Conservation (phyloP, 2,113 vertebrate genomes). For the Cryptomyrus ogoouensis region DNA sequence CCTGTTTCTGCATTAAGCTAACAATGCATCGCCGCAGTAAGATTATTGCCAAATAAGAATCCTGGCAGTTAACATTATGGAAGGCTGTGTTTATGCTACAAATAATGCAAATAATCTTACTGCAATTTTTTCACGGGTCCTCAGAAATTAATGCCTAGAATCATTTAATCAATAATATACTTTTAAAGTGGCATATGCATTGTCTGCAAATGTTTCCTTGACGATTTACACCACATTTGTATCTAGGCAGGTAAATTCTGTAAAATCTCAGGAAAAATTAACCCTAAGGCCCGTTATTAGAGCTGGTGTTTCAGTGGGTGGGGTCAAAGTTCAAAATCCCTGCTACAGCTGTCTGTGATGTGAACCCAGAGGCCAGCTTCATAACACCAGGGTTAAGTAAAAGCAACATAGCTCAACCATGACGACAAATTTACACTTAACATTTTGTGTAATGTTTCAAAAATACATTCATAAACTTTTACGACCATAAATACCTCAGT, state of each 20-base stretch:
- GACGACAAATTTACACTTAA: constrained; percentile 30
- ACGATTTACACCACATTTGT: neutral
- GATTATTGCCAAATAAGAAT: constrained; percentile 47
- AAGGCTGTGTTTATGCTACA: constrained; percentile 55
- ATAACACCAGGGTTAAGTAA: neutral
- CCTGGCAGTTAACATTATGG: constrained; percentile 29
- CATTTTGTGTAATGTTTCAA: constrained; percentile 42
- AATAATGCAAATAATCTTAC: constrained; percentile 32
- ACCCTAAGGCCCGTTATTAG: neutral
- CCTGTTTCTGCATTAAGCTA: neutral
- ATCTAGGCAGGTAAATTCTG: neutral
- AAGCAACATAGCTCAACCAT: neutral
- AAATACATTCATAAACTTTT: constrained; percentile 65
- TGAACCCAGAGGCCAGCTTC: neutral
- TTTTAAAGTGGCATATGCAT: neutral
- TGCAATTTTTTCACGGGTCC: neutral
- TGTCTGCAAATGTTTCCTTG: neutral
- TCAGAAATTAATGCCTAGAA: constrained; percentile 27
- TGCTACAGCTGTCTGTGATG: neutral
- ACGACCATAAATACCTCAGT: constrained; percentile 51
- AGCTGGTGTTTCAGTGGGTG: constrained; percentile 31
- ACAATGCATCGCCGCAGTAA: neutral
- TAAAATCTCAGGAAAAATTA: neutral
- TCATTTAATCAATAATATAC: neutral
- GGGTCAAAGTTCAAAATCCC: constrained; percentile 39